Conservation (phyloP, 2,888 invertebrate genomes). For the Dusona sp. region DNA sequence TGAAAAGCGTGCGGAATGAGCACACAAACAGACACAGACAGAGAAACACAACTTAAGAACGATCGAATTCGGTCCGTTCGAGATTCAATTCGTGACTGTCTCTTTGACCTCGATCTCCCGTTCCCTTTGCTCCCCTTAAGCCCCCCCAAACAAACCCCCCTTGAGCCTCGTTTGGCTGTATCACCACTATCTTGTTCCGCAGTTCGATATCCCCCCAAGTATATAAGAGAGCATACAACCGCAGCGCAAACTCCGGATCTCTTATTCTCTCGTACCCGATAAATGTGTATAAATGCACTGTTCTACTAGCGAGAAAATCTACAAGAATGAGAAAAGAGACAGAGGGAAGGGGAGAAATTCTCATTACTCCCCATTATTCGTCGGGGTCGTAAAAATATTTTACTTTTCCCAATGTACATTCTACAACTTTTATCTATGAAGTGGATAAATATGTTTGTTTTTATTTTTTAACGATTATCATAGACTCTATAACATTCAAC, state of each 20-base stretch:
- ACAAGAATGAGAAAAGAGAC: constrained; percentile 13
- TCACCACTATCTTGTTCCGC: constrained; percentile 59
- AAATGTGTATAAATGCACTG: constrained; percentile 9
- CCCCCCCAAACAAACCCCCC: background rate
- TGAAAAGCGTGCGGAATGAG: constrained; percentile 18
- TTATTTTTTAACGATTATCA: constrained; percentile 17
- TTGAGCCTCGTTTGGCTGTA: constrained; percentile 40
- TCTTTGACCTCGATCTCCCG: constrained; percentile 68
- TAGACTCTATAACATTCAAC: constrained; percentile 37
- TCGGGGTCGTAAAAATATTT: constrained; percentile 52
- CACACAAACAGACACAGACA: constrained; percentile 18
- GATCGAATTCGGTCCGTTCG: constrained; percentile 67
- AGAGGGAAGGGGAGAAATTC: constrained; percentile 33
- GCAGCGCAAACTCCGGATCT: constrained; percentile 51
- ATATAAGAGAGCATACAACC: constrained; percentile 8
- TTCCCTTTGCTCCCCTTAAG: constrained; percentile 20
- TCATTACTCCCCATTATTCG: constrained; percentile 63
- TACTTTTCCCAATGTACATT: constrained; percentile 47
- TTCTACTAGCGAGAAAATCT: constrained; percentile 45
- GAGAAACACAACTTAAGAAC: constrained; percentile 46
- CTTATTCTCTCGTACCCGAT: constrained; percentile 48
- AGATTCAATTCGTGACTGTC: constrained; percentile 68
- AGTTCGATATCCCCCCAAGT: constrained; percentile 52
- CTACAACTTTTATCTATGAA: constrained; percentile 15
- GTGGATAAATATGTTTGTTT: constrained; percentile 27